phyloP scores from a whole-genome alignment of 2,113 vertebrate species.

The Eretmodus cyanostictus region DNA sequence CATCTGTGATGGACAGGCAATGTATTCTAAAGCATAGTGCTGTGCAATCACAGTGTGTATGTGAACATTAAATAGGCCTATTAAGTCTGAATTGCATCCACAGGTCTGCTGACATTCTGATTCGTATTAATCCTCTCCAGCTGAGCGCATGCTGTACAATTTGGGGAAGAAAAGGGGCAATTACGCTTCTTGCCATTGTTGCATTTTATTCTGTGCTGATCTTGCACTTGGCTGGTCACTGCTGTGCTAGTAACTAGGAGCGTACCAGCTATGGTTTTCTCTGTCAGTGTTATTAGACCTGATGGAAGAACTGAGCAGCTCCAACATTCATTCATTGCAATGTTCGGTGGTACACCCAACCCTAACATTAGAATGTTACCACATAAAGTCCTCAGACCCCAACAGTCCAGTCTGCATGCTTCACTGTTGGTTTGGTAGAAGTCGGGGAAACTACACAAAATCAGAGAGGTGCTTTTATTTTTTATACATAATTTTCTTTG shows the following conservation, averaged over 20 bases:
- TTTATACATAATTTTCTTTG: neutral
- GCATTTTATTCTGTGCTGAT: neutral
- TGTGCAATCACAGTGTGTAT: neutral
- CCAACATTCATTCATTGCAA: neutral
- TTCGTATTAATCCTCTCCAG: neutral
- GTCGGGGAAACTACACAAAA: neutral
- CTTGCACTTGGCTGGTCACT: neutral
- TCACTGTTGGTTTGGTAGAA: neutral
- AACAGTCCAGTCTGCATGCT: neutral
- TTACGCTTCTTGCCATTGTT: neutral
- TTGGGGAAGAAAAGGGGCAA: neutral
- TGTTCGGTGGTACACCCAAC: accelerated
- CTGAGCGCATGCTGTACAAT: neutral
- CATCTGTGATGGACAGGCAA: neutral
- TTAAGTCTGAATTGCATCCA: neutral
- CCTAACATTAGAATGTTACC: neutral
- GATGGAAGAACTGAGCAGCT: neutral
- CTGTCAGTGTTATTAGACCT: neutral
- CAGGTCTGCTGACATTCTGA: neutral
- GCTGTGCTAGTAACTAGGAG: accelerated
- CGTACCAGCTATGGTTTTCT: neutral
- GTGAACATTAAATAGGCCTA: neutral
- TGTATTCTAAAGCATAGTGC: neutral
- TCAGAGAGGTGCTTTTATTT: neutral
- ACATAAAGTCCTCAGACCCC: accelerated